Evolutionary conservation across 2,113 vertebrate species (phyloP).

Genomic region (Saccopteryx leptura): DNA sequence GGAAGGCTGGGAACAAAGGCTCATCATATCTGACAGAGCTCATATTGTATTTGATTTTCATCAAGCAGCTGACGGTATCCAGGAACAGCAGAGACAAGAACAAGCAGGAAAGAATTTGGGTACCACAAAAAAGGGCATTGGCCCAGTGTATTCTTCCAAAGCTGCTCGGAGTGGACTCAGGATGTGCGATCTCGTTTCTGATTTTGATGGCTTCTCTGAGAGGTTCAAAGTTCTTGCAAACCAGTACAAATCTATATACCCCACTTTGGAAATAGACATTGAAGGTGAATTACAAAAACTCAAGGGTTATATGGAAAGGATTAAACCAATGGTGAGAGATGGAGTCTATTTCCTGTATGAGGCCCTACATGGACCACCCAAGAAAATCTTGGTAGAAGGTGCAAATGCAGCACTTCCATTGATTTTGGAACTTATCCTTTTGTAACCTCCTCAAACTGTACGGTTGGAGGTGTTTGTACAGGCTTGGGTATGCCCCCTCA

Average conservation of each 20-base stretch:
- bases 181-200: slow-evolving; percentile 98
- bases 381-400: slow-evolving; percentile 98
- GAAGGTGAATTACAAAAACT: slow-evolving; percentile 96
- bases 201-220: slow-evolving; percentile 97
- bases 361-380: slow-evolving; percentile 95
- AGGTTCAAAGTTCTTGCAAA: slow-evolving; percentile 97
- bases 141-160: slow-evolving; percentile 98
- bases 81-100: slow-evolving; percentile 98
- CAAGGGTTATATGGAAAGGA: slow-evolving; percentile 94
- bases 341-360: slow-evolving; percentile 98
- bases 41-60: slow-evolving; percentile 99
- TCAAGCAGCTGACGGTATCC: slow-evolving; percentile 98
- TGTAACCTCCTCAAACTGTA: slow-evolving; percentile 99
- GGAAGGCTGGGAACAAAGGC: no score
- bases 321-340: slow-evolving; percentile 98
- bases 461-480: slow-evolving; percentile 98
- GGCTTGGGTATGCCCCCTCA: slow-evolving; percentile 98
- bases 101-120: slow-evolving; percentile 98
- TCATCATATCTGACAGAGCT: no score
- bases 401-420: slow-evolving; percentile 97
- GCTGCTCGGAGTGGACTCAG: slow-evolving; percentile 97
- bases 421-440: slow-evolving; percentile 99
- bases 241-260: slow-evolving; percentile 97
- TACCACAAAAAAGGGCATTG: slow-evolving; percentile 99
- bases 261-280: slow-evolving; percentile 95